Evolutionary conservation across 2,797 vertebrate genomes (phyloP).

Genomic region (Argyrosomus regius): DNA sequence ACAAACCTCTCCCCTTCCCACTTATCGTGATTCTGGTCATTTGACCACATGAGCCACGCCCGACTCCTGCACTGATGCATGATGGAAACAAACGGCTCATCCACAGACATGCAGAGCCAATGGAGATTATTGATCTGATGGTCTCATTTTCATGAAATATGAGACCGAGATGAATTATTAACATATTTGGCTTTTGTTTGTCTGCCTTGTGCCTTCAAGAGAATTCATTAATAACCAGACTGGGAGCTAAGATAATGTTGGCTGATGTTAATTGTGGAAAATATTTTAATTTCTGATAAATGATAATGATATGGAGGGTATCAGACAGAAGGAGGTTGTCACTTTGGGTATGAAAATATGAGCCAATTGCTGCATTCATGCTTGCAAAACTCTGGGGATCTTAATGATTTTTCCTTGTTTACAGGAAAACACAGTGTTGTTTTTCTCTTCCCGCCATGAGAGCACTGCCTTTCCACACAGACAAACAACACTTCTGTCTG

Average conservation of each 20-base stretch:
- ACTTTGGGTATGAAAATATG: background rate
- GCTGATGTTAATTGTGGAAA: background rate
- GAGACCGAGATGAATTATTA: slow-evolving; percentile 74
- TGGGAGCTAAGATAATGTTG: background rate
- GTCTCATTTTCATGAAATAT: slow-evolving; percentile 70
- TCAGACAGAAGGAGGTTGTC: background rate
- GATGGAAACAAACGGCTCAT: slow-evolving; percentile 30
- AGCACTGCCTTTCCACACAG: slow-evolving; percentile 15
- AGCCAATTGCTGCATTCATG: slow-evolving; percentile 10
- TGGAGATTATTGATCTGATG: slow-evolving; percentile 63
- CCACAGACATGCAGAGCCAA: slow-evolving; percentile 26
- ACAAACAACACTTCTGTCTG: slow-evolving; percentile 28
- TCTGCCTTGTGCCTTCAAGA: slow-evolving; percentile 24
- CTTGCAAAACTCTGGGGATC: slow-evolving; percentile 12
- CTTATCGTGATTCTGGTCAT: slow-evolving; percentile 36
- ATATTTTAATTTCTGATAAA: background rate
- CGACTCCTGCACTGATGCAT: slow-evolving; percentile 20
- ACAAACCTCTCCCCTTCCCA: background rate
- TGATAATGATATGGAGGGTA: background rate
- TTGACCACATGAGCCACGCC: slow-evolving; percentile 43
- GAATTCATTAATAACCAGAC: slow-evolving; percentile 20
- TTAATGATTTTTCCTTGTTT: slow-evolving; percentile 50
- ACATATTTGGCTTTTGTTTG: slow-evolving; percentile 51
- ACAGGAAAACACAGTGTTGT: slow-evolving; percentile 19
- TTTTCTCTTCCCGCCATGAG: slow-evolving; percentile 31